Evolutionary conservation across 53 echinoderm and acorn worm species (phyloP).

Genomic region (Hippasteria phrygiana): DNA sequence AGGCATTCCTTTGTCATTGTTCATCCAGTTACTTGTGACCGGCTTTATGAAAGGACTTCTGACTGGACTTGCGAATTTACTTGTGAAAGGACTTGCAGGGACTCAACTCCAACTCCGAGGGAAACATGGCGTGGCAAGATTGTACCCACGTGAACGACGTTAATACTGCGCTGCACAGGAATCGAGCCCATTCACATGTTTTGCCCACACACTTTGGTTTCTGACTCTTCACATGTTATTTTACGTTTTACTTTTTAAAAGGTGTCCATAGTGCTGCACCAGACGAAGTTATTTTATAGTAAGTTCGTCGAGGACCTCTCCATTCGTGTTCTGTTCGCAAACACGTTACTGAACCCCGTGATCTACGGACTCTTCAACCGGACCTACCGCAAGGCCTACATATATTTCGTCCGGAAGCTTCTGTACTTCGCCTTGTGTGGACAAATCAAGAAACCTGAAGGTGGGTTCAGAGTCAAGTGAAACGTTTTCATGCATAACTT

Average conservation of each 20-base stretch:
- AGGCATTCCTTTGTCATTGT: too few species aligned
- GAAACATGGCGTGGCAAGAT: too few species aligned
- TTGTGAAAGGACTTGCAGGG: too few species aligned
- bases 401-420: constrained; percentile 50
- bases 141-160: too few species aligned
- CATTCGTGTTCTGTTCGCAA: constrained; percentile 73
- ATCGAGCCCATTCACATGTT: too few species aligned
- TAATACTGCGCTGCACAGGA: too few species aligned
- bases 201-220: not conserved
- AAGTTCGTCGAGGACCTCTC: constrained; percentile 50
- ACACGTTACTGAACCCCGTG: constrained; percentile 75
- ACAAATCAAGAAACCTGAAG: constrained; percentile 61
- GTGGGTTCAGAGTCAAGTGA: too few species aligned
- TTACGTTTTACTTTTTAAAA: constrained; percentile 28
- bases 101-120: too few species aligned
- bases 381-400: constrained; percentile 70
- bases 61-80: too few species aligned
- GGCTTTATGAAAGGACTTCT: too few species aligned
- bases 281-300: constrained; percentile 30
- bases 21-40: too few species aligned
- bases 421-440: constrained; percentile 54
- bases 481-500: too few species aligned
- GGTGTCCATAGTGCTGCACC: constrained; percentile 70
- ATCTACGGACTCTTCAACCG: constrained; percentile 70
- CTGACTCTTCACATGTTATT: not conserved